These are phyloP conservation scores for Tragulus kanchil DNA, from an alignment of 2,113 vertebrate genomes.

Conservation along the genomic window DNA sequence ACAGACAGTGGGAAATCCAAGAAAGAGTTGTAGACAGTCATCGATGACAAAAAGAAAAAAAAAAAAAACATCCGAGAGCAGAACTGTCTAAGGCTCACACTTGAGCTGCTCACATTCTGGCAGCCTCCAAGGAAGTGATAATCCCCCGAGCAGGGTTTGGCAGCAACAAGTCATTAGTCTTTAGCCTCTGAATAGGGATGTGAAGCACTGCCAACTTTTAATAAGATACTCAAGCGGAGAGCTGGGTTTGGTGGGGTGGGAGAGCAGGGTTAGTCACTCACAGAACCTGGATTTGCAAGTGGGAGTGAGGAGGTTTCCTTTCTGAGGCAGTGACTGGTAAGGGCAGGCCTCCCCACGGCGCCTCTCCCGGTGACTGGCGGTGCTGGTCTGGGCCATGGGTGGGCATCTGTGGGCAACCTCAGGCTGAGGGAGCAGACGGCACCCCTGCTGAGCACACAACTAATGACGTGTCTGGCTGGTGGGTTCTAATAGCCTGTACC, in stretches of 20 bases:
- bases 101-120: constrained; percentile 68
- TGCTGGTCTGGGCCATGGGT: background rate
- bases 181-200: constrained; percentile 63
- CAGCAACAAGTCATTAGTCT: constrained; percentile 68
- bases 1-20: background rate
- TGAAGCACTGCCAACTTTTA: constrained; percentile 75
- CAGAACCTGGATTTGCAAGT: background rate
- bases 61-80: background rate
- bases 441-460: background rate
- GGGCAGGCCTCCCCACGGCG: background rate
- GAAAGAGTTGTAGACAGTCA: background rate
- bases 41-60: background rate
- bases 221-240: constrained; percentile 67
- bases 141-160: constrained; percentile 81
- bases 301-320: background rate
- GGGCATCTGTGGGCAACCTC: background rate
- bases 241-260: constrained; percentile 46
- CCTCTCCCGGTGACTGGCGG: background rate
- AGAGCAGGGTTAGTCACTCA: background rate
- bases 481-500: background rate
- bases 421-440: background rate
- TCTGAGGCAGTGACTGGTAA: background rate
- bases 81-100: constrained; percentile 17
- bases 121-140: constrained; percentile 72
- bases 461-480: background rate